Evolutionary conservation across 2,888 invertebrate species (phyloP).

Genomic region (Troglohyphantes excavatus): DNA sequence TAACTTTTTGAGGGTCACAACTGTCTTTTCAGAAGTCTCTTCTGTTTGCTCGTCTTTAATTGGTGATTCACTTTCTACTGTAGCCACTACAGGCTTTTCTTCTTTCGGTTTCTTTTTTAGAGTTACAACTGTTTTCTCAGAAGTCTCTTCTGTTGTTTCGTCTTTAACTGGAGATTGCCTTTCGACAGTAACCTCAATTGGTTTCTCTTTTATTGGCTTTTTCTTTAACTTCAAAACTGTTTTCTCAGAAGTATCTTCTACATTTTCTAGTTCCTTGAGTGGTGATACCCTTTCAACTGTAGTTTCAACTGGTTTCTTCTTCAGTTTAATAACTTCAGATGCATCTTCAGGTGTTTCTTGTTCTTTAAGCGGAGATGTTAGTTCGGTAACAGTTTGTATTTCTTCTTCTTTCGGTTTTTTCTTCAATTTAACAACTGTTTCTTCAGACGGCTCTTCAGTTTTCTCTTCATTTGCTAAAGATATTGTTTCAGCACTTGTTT

Average conservation of each 20-base stretch:
- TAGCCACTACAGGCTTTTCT: slow-evolving; percentile 40
- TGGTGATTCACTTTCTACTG: neutral
- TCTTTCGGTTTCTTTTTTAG: slow-evolving; percentile 68
- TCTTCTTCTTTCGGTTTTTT: slow-evolving; percentile 57
- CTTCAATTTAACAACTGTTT: slow-evolving; percentile 53
- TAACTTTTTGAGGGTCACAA: slow-evolving; percentile 64
- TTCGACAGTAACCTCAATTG: slow-evolving; percentile 4
- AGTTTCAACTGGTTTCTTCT: slow-evolving; percentile 45
- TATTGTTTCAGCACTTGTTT: neutral
- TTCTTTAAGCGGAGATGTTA: neutral
- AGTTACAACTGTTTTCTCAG: slow-evolving; percentile 35
- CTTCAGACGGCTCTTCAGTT: slow-evolving; percentile 16
- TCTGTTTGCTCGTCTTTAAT: neutral
- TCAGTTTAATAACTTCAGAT: too few relatives aligned
- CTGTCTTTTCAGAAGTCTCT: slow-evolving; percentile 7
- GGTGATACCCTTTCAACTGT: neutral
- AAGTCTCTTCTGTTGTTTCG: neutral
- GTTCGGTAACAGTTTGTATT: neutral
- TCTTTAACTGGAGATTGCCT: too few relatives aligned
- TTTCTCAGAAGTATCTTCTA: slow-evolving; percentile 2
- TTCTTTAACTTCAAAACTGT: slow-evolving; percentile 57
- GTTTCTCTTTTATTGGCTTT: slow-evolving; percentile 56
- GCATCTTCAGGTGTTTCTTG: too few relatives aligned
- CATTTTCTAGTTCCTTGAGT: neutral
- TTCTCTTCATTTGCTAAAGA: neutral